phyloP scores from a whole-genome alignment of 1,140 invertebrate species.

The Anthonomus grandis region DNA sequence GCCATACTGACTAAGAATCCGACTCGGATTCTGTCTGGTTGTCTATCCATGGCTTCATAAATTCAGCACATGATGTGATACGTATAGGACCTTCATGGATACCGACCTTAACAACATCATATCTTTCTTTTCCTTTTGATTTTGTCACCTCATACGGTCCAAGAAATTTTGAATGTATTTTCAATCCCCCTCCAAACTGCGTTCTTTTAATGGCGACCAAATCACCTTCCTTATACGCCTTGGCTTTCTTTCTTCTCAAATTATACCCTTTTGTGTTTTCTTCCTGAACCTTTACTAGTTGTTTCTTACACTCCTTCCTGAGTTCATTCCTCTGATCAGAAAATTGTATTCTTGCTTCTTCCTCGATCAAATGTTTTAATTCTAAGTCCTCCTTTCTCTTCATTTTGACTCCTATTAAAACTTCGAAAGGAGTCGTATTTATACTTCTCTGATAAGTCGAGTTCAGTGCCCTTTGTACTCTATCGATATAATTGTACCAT shows the following conservation, averaged over 20 bases:
- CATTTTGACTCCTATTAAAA: slow-evolving; percentile 41
- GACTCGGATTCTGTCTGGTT: too few relatives aligned
- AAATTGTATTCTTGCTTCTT: slow-evolving; percentile 1
- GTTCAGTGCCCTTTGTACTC: slow-evolving; percentile 40
- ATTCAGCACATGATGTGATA: too few relatives aligned
- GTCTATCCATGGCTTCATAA: too few relatives aligned
- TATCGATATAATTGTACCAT: slow-evolving; percentile 40
- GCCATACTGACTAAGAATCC: too few relatives aligned
- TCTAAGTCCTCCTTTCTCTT: slow-evolving; percentile 29
- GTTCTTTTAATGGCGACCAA: slow-evolving; percentile 18
- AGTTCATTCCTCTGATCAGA: slow-evolving; percentile 28
- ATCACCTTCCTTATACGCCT: slow-evolving; percentile 12
- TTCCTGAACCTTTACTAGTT: slow-evolving; percentile 37
- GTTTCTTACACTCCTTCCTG: slow-evolving; percentile 30
- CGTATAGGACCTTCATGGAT: too few relatives aligned
- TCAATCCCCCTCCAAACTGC: too few relatives aligned
- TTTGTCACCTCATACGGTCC: too few relatives aligned
- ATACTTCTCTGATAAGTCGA: slow-evolving; percentile 39
- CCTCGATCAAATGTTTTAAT: slow-evolving; percentile 19
- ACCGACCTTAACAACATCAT: too few relatives aligned
- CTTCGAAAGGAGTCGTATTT: slow-evolving; percentile 39
- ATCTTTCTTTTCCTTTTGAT: too few relatives aligned
- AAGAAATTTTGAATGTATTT: too few relatives aligned
- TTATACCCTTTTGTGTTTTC: slow-evolving; percentile 40
- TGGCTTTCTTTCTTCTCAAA: slow-evolving; percentile 12